phyloP scores from a whole-genome alignment of 1,140 invertebrate species.

The Drosophila parabipectinata region DNA sequence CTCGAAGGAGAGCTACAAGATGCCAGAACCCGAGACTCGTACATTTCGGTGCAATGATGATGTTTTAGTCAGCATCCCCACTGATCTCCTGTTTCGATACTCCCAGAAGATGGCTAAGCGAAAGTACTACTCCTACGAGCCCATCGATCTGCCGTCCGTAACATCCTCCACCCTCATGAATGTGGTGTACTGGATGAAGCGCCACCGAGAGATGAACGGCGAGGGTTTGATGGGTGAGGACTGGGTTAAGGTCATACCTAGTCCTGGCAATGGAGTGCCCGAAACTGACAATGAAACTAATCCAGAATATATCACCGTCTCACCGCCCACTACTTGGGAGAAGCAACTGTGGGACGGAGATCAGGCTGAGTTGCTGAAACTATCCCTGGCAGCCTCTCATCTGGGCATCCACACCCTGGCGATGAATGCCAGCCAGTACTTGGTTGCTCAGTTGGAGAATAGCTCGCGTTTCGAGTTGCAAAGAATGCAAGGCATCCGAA shows the following conservation, averaged over 20 bases:
- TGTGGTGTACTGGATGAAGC: constrained; percentile 47
- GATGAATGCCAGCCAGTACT: constrained; percentile 19
- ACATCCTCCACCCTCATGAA: constrained; percentile 27
- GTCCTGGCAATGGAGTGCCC: too few species aligned
- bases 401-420: constrained; percentile 33
- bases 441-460: constrained; percentile 16
- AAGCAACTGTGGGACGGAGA: constrained; percentile 1
- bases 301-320: not conserved
- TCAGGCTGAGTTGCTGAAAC: constrained; percentile 36
- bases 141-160: constrained; percentile 32
- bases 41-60: constrained; percentile 44
- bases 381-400: constrained; percentile 34
- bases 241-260: too few species aligned
- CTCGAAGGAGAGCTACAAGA: not conserved
- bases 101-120: constrained; percentile 13
- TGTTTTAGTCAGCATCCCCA: constrained; percentile 26
- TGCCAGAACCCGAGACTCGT: not conserved
- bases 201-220: constrained; percentile 7
- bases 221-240: not conserved
- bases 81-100: constrained; percentile 24
- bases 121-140: constrained; percentile 1
- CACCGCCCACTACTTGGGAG: constrained; percentile 1
- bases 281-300: not conserved
- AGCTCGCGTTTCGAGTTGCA: constrained; percentile 7
- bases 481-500: not conserved